Evolutionary conservation across 2,797 vertebrate species (phyloP), one percentile per base, ranked within the genome.

Genomic region (Picus viridis): DNA sequence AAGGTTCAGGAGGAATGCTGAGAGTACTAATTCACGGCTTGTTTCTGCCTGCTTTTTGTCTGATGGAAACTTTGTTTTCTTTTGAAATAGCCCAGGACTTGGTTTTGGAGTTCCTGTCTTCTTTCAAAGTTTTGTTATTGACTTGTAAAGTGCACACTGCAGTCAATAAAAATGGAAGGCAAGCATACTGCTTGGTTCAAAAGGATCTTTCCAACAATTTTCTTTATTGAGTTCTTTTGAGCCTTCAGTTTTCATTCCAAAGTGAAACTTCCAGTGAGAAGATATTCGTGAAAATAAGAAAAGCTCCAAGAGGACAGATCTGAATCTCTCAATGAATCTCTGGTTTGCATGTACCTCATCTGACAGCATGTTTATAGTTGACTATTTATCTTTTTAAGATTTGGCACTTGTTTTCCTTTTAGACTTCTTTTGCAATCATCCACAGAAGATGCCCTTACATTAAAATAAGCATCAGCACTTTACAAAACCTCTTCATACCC

Each of bases 151-250:
- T 49, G 59, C 2, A 41, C 8, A 63, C 2, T n/a, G 63, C 13
- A 72, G 67, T 63, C 86, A 79, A 86, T 74, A 61, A 80, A 92
- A 95, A 74, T 19, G 30, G 51, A 89, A 92, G 45, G 12, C 32
- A 87, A 74, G 63, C 11, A 71, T 56, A 74, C 18, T 27, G 17
- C 59, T 5, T 65, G 11, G 18, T 67, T 87, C n/a, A 78, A 77
- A 83, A 73, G 10, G 1, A 47, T 34, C 7, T 83, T 82, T 87
- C 51, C 49, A 83, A 43, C 1, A 7, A 19, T 92, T 65, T 85
- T 61, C 23, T 58, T 87, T 36, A 18, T 24, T 10, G 20, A 51
- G 10, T 16, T 69, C 23, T 85, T 80, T 59, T 30, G 89, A 83
- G 18, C 23, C 36, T 83, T 72, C 18, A 30, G n/a, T 91, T 86